Base-by-base conservation (phyloP, 1,140 invertebrate species). In the Lordiphosa mommai region DNA sequence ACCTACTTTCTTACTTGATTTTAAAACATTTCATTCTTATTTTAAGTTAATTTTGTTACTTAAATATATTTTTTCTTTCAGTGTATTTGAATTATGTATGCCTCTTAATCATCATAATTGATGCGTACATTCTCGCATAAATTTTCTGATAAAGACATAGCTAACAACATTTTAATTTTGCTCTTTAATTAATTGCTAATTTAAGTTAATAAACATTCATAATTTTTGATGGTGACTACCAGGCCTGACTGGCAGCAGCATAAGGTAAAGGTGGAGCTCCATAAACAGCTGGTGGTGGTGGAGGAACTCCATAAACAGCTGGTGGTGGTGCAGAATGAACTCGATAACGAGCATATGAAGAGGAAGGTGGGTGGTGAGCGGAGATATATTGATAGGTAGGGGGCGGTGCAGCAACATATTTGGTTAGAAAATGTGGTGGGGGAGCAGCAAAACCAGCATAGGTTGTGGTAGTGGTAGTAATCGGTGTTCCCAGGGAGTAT, bases 181-280 rank as follows among this genome's bases (percentile, higher is more conserved):
- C 51, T 61, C 50, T 50, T 70, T 74, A 74, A 80, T 80, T 80
- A 82, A 82, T 80, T 73, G 69, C 48, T 67, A 57, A 71, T 71
- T 65, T 65, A 48, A 47, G 52, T 52, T 55, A 48, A 74, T 76
- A 57, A 66, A 60, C 61, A 76, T 58, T 58, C 46, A 60, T 66
- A 70, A 37, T 17, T 12, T 23, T 12, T 23, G 10, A 23, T 8
- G 34, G n/a, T 20, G 23, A 13, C 27, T 36, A 68, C 64, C 63
- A 68, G 55, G 44, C 61, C 44, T 48, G 52, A 17, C 20, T 20
- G 53, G 9, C 29, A 43, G 30, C 48, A 9, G 20, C 13, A 10
- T 23, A 23, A 23, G 46, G 4, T 8, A 27, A 17, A 0, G 52
- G 43, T 4, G 53, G 44, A 17, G 60, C 37, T 16, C 36, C 60